Evolutionary conservation across 2,888 invertebrate species (phyloP).

Genomic region (Drosophila mettleri): DNA sequence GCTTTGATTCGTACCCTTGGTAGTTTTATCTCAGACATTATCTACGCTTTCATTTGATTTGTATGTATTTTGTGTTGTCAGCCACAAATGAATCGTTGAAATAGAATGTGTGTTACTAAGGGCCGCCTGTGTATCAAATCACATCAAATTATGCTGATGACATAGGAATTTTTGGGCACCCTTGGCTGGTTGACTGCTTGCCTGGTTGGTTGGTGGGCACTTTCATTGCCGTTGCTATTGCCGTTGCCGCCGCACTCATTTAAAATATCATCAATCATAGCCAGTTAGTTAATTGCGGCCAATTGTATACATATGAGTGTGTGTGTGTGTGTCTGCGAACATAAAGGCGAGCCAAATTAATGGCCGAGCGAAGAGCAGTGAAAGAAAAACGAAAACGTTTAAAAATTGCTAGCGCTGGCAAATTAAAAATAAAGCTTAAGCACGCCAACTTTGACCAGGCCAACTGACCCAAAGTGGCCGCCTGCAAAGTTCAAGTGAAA

Average conservation of each 20-base stretch:
- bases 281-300: conserved; percentile 76
- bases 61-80: background rate
- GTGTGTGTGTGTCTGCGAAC: conserved; percentile 1
- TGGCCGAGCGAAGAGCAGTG: conserved; percentile 42
- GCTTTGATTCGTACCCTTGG: conserved; percentile 2
- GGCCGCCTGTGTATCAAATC: conserved; percentile 60
- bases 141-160: conserved; percentile 66
- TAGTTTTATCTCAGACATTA: conserved; percentile 7
- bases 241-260: conserved; percentile 68
- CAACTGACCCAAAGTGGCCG: conserved; percentile 64
- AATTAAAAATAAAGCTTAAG: conserved; percentile 75
- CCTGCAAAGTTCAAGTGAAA: conserved; percentile 72
- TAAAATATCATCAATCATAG: conserved; percentile 83
- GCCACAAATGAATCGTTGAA: conserved; percentile 14
- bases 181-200: conserved; percentile 1
- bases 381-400: conserved; percentile 59
- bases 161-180: conserved; percentile 49
- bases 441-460: conserved; percentile 67
- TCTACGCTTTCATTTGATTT: conserved; percentile 12
- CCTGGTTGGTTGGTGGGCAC: conserved; percentile 13
- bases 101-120: conserved; percentile 30
- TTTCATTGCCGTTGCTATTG: conserved; percentile 45
- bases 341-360: conserved; percentile 62
- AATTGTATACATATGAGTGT: conserved; percentile 27
- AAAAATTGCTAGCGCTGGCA: conserved; percentile 66